Base-by-base conservation (phyloP, 2,797 vertebrate species). In the Tarsius wallacei region DNA sequence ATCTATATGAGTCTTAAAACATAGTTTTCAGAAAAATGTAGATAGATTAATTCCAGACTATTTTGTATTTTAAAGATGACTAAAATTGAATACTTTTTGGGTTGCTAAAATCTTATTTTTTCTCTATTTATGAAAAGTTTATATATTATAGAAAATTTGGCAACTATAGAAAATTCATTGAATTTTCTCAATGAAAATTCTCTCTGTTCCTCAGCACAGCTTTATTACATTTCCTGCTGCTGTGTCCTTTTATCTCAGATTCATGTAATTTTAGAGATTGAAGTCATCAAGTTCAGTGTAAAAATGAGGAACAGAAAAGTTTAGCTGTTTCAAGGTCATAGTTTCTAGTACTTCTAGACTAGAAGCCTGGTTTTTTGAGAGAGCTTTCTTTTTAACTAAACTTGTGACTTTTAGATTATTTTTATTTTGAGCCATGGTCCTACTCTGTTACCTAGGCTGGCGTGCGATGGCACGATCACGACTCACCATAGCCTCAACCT, bases 51-150 rank as follows among this genome's bases (percentile, higher is more conserved):
- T 95, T 84, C 26, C 74, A 71, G 76, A 80, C 71, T 21, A 85
- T 42, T 87, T 94, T 81, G 55, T 22, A 85, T 91, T 94, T 70
- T 87, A 26, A 94, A 36, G 51, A 73, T 74, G 8, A 63, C 57
- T 81, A 59, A 94, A 93, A 78, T 92, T 22, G 90, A 90, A 91
- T 77, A 49, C 73, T n/a, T 85, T 94, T 36, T 59, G 19, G 19
- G 82, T 87, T 55, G 28, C 28, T 81, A 70, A 89, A 82, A 83
- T 86, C 17, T 66, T 90, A 61, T 63, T 90, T 87, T 71, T 74
- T 63, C 47, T 15, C 22, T 49, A 22, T n/a, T 81, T 93, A 63
- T 78, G 47, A 73, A 84, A 80, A 33, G 55, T 73, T 73, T 66
- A 55, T 76, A 15, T 85, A 42, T 59, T 89, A 33, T 53, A 90